Base-by-base conservation (phyloP, 2,113 vertebrate species). In the Chamaea fasciata region DNA sequence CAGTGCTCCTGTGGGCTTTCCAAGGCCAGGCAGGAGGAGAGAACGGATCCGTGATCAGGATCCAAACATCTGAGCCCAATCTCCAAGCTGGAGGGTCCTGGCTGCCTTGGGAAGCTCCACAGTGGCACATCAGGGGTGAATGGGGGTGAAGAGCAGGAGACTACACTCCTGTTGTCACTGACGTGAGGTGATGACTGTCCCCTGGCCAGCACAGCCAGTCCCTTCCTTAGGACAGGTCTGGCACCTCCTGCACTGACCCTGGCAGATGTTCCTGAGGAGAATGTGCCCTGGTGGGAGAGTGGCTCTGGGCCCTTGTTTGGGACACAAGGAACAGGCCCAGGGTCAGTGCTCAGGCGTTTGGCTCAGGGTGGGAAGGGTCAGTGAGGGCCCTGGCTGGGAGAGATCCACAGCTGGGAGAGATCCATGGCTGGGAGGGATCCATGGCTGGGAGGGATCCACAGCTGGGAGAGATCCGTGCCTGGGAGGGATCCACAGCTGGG, bases 41-140 rank as follows among this genome's bases (percentile, higher is more conserved):
- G 41, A 69, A 35, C 0, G 0, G 67, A 24, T 47, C 35, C 0
- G 0, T 13, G 41, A 39, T 37, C 41, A n/a, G 57, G 71, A 70
- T 57, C 19, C 74, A 28, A 62, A 13, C 15, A 28, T 14, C 50
- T 79, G 49, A 50, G 56, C 15, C 52, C 44, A 1, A 0, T 2
- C 10, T 5, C 39, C n/a, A 3, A 20, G 15, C 59, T 11, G 41
- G 9, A 18, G 17, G 4, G 2, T 15, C 27, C 53, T 1, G 1
- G n/a, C 9, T 13, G 9, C 68, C 37, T 69, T 30, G 73, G 63
- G 81, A 28, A 70, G 10, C 35, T 49, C 56, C 67, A 30, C 70
- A 49, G 35, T 2, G 2, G 0, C 68, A 8, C 20, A 4, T 0
- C 13, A 17, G 50, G 50, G 37, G 19, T 1, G 1, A 44, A 44